A percentile compares a stretch with the other conserved stretches of the same genome.
Evolutionary conservation across 2,797 vertebrate genomes (phyloP).

Genomic region (Oreochromis mossambicus): DNA sequence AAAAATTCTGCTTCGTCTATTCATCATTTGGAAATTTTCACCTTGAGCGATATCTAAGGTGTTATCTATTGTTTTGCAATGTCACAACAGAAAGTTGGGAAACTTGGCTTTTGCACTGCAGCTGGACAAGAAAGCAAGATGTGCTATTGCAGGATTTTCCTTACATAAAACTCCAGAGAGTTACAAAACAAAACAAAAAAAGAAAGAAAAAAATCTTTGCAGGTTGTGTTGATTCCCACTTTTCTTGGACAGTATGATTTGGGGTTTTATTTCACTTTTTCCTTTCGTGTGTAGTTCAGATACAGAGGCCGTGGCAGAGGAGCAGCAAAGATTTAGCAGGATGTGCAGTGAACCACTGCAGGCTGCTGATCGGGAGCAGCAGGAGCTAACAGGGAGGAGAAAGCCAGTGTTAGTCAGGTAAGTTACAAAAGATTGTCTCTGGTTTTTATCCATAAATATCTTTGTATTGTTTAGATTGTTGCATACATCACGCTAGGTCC

Average conservation of each 20-base stretch:
- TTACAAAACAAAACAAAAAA: background rate
- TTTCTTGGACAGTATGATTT: background rate
- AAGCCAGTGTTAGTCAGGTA: conserved; percentile 66
- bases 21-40: background rate
- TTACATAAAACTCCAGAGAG: background rate
- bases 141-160: accelerated
- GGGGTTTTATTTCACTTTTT: background rate
- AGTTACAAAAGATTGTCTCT: accelerated
- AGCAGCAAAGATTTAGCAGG: conserved; percentile 17
- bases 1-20: background rate
- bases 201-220: accelerated
- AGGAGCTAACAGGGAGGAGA: conserved; percentile 27
- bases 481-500: accelerated
- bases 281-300: conserved; percentile 53
- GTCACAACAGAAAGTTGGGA: background rate
- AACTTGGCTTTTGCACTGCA: background rate
- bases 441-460: background rate
- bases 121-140: background rate
- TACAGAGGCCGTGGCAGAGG: conserved; percentile 48
- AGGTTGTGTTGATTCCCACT: background rate
- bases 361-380: conserved; percentile 35
- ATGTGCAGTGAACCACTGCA: conserved; percentile 12
- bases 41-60: background rate
- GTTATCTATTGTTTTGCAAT: background rate
- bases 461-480: accelerated